A percentile compares a stretch with the other conserved stretches of the same genome.
These are phyloP conservation scores for Pachydiplax longipennis DNA, from an alignment of 2,888 invertebrate species.

Conservation along the genomic window DNA sequence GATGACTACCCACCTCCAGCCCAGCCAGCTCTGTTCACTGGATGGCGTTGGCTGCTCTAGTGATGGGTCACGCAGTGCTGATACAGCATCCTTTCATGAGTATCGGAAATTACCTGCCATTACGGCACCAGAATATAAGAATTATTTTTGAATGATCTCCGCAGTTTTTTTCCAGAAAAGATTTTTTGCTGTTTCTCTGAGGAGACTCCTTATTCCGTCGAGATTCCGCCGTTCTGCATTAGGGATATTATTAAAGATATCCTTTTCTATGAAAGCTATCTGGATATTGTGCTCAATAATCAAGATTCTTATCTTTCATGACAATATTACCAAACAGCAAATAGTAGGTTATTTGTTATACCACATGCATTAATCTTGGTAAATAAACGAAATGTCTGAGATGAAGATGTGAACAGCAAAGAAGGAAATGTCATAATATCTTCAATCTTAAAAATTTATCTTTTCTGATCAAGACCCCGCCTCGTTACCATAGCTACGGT, in stretches of 20 bases:
- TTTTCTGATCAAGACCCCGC: constrained; percentile 33
- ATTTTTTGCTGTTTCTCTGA: too few species aligned
- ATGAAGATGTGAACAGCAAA: neutral
- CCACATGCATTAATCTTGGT: too few species aligned
- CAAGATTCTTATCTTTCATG: neutral
- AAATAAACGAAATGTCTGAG: neutral
- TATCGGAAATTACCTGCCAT: constrained; percentile 17
- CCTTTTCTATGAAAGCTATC: neutral
- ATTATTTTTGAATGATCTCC: neutral
- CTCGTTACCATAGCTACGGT: constrained; percentile 38
- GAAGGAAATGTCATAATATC: neutral
- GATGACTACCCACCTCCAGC: constrained; percentile 30
- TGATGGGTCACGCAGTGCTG: constrained; percentile 41
- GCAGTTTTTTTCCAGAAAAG: neutral
- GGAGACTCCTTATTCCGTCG: too few species aligned
- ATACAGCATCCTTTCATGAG: constrained; percentile 21
- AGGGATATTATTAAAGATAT: neutral
- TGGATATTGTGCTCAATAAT: neutral
- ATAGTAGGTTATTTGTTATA: too few species aligned
- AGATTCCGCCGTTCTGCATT: neutral
- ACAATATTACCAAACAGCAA: neutral
- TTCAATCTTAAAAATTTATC: constrained; percentile 2
- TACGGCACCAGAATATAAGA: neutral
- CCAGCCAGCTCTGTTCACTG: constrained; percentile 37
- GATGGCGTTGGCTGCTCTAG: constrained; percentile 38